Base-by-base conservation (phyloP, 2,888 invertebrate species). In the Nymphalis polychloros region DNA sequence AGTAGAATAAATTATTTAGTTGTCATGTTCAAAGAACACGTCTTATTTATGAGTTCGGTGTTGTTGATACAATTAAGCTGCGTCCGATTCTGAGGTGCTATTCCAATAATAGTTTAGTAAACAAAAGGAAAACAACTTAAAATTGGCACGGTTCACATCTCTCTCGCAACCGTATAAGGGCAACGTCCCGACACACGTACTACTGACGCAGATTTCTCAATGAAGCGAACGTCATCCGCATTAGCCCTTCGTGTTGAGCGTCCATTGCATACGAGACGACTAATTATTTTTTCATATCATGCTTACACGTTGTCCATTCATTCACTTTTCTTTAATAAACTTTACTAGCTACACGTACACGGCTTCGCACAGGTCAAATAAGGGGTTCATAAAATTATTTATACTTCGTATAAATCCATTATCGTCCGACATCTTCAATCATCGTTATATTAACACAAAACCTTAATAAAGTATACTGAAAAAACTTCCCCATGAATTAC, bases 141-240 rank as follows among this genome's bases (percentile, higher is more conserved):
- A 50, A 35, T 59, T 63, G 63, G 68, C 70, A 64, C 66, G 63
- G 52, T 57, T 31, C 63, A 60, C 55, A 19, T 41, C 8, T 63
- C 57, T 61, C 46, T 23, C 27, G 61, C 69, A 61, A 72, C 77
- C 77, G 72, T 77, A 77, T 76, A 73, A 75, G 76, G 78, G 67
- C 75, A 75, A 72, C 73, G 65, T 62, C 69, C 72, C 70, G 64
- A 59, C 57, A 13, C 57, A 35, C 65, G 48, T 63, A 65, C 66
- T 20, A 31, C 65, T 73, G 72, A 75, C 72, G 75, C 68, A 73
- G 59, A 63, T 41, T 61, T 23, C 68, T 78, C 70, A 76, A 78
- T 78, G 76, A 71, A 75, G 62, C 66, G 65, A 70, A 73, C 78
- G 75, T 77, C 73, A 75, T 61, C 64, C 19, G 57, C 69, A 68